A percentile compares a stretch with the other conserved stretches of the same genome.
Conservation (phyloP, 2,113 vertebrate genomes). For the Cepphus grylle region DNA sequence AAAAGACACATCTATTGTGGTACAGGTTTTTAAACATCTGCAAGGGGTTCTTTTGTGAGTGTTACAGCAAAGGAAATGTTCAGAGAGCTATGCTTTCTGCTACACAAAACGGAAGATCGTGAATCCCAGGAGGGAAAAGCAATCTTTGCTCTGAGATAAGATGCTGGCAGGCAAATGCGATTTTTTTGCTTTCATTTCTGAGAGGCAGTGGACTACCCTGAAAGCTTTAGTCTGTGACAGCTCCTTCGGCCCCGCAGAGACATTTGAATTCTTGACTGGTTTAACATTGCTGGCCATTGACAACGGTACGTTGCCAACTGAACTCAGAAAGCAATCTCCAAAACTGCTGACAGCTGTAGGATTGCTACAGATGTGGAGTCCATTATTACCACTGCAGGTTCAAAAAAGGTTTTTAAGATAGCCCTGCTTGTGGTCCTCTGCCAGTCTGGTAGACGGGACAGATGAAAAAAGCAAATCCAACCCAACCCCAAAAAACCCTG, state of each 20-base stretch:
- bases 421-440: background rate
- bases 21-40: background rate
- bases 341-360: background rate
- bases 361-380: background rate
- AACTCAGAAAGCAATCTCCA: background rate
- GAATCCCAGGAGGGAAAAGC: background rate
- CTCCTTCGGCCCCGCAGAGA: background rate
- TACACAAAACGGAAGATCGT: background rate
- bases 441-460: background rate
- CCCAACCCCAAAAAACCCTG: background rate
- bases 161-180: background rate
- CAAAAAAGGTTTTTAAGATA: background rate
- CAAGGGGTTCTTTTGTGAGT: background rate
- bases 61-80: background rate
- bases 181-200: slow-evolving; percentile 13
- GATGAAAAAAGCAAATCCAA: background rate
- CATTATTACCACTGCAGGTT: background rate
- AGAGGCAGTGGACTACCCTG: background rate
- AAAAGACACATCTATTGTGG: background rate
- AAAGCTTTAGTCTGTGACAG: background rate
- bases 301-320: background rate
- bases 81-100: background rate
- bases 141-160: slow-evolving; percentile 4
- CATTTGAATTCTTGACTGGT: background rate
- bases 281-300: background rate